Conservation (phyloP, 1,140 invertebrate species). For the Aleiodes sp. region DNA sequence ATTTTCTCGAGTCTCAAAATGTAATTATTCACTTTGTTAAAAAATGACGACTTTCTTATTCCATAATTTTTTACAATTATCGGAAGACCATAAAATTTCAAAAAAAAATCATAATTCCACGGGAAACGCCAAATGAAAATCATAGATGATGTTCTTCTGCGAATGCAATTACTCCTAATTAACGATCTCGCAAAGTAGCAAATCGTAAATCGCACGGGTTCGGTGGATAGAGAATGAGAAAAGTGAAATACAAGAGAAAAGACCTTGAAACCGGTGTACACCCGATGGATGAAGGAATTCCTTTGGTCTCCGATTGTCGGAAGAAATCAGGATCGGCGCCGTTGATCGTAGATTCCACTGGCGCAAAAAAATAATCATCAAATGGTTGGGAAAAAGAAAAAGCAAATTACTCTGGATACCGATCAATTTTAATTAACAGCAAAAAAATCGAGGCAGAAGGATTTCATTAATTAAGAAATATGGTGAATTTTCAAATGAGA, state of each 20-base stretch:
- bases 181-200: slow-evolving; percentile 7
- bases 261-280: not conserved
- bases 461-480: not conserved
- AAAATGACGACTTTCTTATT: too few relatives aligned
- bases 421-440: not conserved
- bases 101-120: slow-evolving; percentile 5
- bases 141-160: not conserved
- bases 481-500: not conserved
- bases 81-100: too few relatives aligned
- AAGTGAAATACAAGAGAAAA: not conserved
- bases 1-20: too few relatives aligned
- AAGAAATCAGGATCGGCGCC: slow-evolving; percentile 6
- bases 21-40: too few relatives aligned
- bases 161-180: slow-evolving; percentile 19
- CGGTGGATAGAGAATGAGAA: not conserved
- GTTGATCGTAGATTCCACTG: not conserved
- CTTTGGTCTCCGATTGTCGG: slow-evolving; percentile 1
- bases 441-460: too few relatives aligned
- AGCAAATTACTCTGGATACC: not conserved
- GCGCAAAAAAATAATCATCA: not conserved
- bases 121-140: not conserved
- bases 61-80: too few relatives aligned
- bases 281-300: not conserved
- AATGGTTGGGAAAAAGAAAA: not conserved
- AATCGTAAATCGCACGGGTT: slow-evolving; percentile 6